Evolutionary conservation across 2,113 vertebrate species (phyloP).

Genomic region (Cyanoderma ruficeps): DNA sequence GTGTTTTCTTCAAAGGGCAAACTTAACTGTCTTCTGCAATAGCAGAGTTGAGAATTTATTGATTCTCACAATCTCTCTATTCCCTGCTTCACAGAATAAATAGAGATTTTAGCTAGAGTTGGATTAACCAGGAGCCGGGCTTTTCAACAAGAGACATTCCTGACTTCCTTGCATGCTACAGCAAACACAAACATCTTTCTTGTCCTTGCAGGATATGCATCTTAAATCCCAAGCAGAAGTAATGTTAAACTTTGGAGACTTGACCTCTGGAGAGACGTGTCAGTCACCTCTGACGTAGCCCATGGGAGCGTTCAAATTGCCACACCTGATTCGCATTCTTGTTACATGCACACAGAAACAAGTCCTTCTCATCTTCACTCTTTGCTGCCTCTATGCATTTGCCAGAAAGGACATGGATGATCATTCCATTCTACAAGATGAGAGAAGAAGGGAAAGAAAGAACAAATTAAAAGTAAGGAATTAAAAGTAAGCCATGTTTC

Average conservation of each 20-base stretch:
- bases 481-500: neutral
- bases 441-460: conserved; percentile 22
- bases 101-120: neutral
- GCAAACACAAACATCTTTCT: neutral
- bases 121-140: neutral
- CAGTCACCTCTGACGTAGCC: conserved; percentile 67
- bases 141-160: neutral
- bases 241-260: neutral
- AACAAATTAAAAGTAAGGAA: neutral
- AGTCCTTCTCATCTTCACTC: conserved; percentile 57
- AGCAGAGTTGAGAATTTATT: neutral
- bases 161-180: neutral
- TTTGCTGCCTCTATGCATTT: conserved; percentile 82
- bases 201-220: neutral
- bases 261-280: neutral
- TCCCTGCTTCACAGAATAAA: neutral
- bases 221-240: neutral
- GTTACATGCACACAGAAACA: conserved; percentile 76
- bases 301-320: conserved; percentile 76
- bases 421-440: conserved; percentile 77
- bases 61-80: neutral
- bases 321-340: conserved; percentile 80
- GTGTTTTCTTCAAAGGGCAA: neutral
- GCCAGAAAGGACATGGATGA: conserved; percentile 82
- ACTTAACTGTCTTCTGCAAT: neutral